These are phyloP conservation scores for Fulica atra DNA, from an alignment of 2,113 vertebrate species.

Conservation along the genomic window DNA sequence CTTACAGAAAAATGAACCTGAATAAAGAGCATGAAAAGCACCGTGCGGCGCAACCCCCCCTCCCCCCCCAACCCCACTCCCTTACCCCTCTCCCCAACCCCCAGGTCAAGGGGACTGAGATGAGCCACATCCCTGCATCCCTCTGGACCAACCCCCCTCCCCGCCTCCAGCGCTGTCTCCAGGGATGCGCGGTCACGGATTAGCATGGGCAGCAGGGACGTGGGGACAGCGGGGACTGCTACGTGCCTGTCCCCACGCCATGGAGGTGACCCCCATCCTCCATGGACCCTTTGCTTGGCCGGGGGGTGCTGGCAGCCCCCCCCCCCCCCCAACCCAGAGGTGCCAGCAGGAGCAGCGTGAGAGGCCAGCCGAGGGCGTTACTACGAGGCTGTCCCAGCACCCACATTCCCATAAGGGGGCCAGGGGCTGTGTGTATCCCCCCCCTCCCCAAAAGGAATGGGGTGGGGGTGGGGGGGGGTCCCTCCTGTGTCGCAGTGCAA, in stretches of 20 bases:
- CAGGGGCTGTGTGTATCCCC: rapidly evolving
- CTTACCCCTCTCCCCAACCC: neutral
- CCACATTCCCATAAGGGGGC: rapidly evolving
- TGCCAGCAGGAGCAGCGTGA: neutral
- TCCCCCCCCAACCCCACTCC: neutral
- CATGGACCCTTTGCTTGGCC: rapidly evolving
- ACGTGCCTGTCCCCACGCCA: neutral
- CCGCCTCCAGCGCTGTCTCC: rapidly evolving
- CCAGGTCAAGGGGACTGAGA: neutral
- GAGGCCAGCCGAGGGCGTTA: neutral
- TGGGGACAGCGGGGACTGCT: neutral
- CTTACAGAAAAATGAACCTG: conserved; percentile 81
- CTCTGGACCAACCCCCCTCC: neutral
- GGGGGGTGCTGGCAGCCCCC: neutral
- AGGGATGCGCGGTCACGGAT: neutral
- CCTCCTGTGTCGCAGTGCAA: conserved; percentile 38
- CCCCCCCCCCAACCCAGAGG: neutral
- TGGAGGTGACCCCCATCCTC: rapidly evolving
- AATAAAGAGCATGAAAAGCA: conserved; percentile 58
- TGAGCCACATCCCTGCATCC: neutral
- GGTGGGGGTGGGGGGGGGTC: neutral
- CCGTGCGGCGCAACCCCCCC: neutral
- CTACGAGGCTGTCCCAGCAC: neutral
- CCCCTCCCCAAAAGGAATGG: neutral
- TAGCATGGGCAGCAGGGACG: neutral